Evolutionary conservation across 2,113 vertebrate species (phyloP), one percentile per base, ranked within the genome.

Genomic region (Xyrauchen texanus): DNA sequence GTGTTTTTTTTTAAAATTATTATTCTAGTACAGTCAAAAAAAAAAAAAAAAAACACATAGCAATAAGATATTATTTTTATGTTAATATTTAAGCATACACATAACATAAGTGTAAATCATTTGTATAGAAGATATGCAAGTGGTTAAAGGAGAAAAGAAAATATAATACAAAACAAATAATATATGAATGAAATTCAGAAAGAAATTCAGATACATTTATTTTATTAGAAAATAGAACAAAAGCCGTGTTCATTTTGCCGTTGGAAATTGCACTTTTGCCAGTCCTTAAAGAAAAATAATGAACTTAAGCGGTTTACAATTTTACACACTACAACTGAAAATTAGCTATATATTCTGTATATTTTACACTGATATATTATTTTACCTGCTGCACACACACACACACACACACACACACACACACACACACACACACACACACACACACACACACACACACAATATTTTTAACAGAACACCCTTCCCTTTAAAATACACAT

Each of bases 371-470:
- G 71, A 62, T 8, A 61, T 47, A 8, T 34, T 51, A 34, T n/a
- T 34, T 53, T 45, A 77, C 16, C 53, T 46, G 51, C 47, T 58
- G 13, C 55, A 71, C 64, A n/a, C n/a, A n/a, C n/a, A n/a, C n/a
- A n/a, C n/a, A n/a, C n/a, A n/a, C n/a, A n/a, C n/a, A n/a, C n/a
- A n/a, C n/a, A n/a, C n/a, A n/a, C n/a, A n/a, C n/a, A n/a, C n/a
- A n/a, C n/a, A n/a, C n/a, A n/a, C n/a, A n/a, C n/a, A n/a, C n/a
- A n/a, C n/a, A n/a, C n/a, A n/a, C n/a, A n/a, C n/a, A n/a, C n/a
- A n/a, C n/a, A 77, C 60, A n/a, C n/a, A n/a, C n/a, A n/a, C n/a
- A n/a, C 13, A 52, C 52, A 68, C 61, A 71, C 42, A 55, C 57
- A 44, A 62, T 58, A 58, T 15, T n/a, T 15, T 12, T 68, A 21